phyloP scores from a whole-genome alignment of 2,113 vertebrate species.

The Tyto alba region DNA sequence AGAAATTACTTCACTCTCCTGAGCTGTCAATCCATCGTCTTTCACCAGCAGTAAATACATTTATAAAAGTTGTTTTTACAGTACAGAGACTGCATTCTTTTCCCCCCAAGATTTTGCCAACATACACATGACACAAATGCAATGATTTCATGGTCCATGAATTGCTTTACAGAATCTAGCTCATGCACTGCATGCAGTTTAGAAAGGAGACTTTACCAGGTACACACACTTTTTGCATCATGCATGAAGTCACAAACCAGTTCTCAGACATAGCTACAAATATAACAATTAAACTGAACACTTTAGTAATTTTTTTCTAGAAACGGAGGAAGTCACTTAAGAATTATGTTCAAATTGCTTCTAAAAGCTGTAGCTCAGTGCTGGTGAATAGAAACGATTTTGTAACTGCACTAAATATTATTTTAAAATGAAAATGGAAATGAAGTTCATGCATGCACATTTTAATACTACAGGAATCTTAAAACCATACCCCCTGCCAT shows the following conservation, averaged over 20 bases:
- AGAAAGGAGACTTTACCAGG: slow-evolving; percentile 18
- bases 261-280: slow-evolving; percentile 19
- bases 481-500: slow-evolving; percentile 98
- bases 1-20: background rate
- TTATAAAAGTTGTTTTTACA: background rate
- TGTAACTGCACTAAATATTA: slow-evolving; percentile 28
- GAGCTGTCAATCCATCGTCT: background rate
- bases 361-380: background rate
- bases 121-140: slow-evolving; percentile 43
- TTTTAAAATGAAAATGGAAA: slow-evolving; percentile 53
- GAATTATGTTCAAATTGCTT: slow-evolving; percentile 18
- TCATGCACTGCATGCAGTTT: slow-evolving; percentile 75
- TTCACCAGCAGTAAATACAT: slow-evolving; percentile 33
- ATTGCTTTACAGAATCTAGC: slow-evolving; percentile 31
- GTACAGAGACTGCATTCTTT: background rate
- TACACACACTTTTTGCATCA: slow-evolving; percentile 63
- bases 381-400: slow-evolving; percentile 45
- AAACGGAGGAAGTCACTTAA: background rate
- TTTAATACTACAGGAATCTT: slow-evolving; percentile 80
- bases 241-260: slow-evolving; percentile 49
- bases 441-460: slow-evolving; percentile 74
- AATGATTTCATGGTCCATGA: slow-evolving; percentile 4
- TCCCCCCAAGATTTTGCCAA: background rate
- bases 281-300: background rate
- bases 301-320: background rate